Conservation (phyloP, 2,113 vertebrate genomes). For the Silurus meridionalis region DNA sequence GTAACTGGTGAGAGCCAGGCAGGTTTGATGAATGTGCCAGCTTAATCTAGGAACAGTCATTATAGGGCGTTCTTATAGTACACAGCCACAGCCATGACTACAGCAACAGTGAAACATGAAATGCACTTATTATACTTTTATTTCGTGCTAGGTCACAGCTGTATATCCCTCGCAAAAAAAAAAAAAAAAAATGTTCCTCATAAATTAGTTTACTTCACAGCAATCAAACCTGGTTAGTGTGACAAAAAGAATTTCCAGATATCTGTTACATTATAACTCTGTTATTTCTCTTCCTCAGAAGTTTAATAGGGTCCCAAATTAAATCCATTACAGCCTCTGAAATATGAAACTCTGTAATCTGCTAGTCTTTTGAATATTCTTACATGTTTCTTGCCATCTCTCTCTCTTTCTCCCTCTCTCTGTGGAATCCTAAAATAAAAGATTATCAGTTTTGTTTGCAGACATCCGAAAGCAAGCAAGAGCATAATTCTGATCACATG, state of each 20-base stretch:
- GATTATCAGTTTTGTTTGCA: slow-evolving; percentile 42
- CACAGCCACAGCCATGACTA: background rate
- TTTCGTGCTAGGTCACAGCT: background rate
- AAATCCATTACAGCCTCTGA: slow-evolving; percentile 39
- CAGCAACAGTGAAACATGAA: background rate
- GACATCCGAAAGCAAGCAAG: slow-evolving; percentile 26
- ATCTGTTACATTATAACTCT: slow-evolving; percentile 20
- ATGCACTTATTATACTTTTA: slow-evolving; percentile 1
- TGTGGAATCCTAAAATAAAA: slow-evolving; percentile 41
- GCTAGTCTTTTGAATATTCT: slow-evolving; percentile 37
- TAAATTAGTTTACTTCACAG: slow-evolving; percentile 10
- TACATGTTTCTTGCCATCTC: slow-evolving; percentile 12
- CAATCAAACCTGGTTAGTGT: slow-evolving; percentile 26
- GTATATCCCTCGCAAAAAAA: background rate
- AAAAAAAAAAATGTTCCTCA: background rate
- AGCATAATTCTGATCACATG: slow-evolving; percentile 23
- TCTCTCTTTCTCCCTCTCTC: background rate
- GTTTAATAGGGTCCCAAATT: slow-evolving; percentile 25
- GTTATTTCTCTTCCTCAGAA: slow-evolving; percentile 25
- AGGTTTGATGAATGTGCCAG: background rate
- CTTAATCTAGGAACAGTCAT: background rate
- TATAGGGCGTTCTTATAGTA: background rate
- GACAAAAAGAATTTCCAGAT: slow-evolving; percentile 27
- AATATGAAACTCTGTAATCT: slow-evolving; percentile 30
- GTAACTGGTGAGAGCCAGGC: background rate